phyloP scores from a whole-genome alignment of 1,140 invertebrate species.

The Drosophila sturtevanti region DNA sequence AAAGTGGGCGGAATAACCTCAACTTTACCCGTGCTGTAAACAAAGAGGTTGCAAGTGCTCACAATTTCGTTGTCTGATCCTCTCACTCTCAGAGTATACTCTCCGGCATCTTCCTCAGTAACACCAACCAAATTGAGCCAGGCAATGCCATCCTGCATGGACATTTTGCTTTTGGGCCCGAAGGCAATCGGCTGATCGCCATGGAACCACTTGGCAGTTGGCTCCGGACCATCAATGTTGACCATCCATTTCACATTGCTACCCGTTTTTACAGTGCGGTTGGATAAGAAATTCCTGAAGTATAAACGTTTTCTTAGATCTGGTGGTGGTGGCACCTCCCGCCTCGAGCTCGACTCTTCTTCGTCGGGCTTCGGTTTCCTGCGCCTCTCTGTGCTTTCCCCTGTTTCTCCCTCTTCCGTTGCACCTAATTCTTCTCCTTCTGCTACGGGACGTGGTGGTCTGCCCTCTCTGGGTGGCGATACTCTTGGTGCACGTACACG shows the following conservation, averaged over 20 bases:
- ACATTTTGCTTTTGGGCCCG: slow-evolving; percentile 83
- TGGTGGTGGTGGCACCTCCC: slow-evolving; percentile 68
- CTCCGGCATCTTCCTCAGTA: slow-evolving; percentile 84
- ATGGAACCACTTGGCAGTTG: slow-evolving; percentile 89
- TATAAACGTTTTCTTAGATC: slow-evolving; percentile 86
- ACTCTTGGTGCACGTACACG: slow-evolving; percentile 51
- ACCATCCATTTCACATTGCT: slow-evolving; percentile 89
- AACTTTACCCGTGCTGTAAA: slow-evolving; percentile 68
- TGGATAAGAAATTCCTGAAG: slow-evolving; percentile 88
- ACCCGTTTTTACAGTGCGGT: slow-evolving; percentile 86
- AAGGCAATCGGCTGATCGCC: slow-evolving; percentile 83
- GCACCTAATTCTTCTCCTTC: slow-evolving; percentile 50
- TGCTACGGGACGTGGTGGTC: slow-evolving; percentile 57
- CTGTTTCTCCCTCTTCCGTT: slow-evolving; percentile 31
- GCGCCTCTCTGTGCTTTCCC: slow-evolving; percentile 25
- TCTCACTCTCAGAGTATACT: slow-evolving; percentile 86
- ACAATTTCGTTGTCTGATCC: slow-evolving; percentile 84
- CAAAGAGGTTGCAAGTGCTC: slow-evolving; percentile 76
- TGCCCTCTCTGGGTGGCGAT: slow-evolving; percentile 64
- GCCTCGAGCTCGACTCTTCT: slow-evolving; percentile 57
- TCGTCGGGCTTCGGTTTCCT: slow-evolving; percentile 63
- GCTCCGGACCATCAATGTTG: slow-evolving; percentile 89
- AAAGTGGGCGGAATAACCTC: slow-evolving; percentile 73
- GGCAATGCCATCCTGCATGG: slow-evolving; percentile 85
- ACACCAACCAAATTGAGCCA: slow-evolving; percentile 86